Base-by-base conservation (phyloP, 2,888 invertebrate genomes). In the Drosophila pseudotalamancana region DNA sequence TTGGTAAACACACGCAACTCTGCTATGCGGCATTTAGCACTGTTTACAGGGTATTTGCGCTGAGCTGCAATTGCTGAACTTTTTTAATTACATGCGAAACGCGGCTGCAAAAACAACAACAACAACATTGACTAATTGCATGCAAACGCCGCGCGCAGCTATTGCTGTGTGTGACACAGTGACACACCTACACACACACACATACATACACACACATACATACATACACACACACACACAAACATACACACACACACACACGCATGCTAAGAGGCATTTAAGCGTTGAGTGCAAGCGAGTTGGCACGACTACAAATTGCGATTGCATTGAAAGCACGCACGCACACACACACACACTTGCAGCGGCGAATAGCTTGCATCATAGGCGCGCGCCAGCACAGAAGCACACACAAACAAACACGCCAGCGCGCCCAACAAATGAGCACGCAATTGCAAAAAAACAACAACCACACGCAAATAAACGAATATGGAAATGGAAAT, bases 141-240 rank as follows among this genome's bases (percentile, higher is more conserved):
- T 65, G 63, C 60, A 67, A 72, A 77, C 72, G 62, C 43, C 35
- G 67, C 55, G 49, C 57, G 65, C 54, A 66, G 62, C 51, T 61
- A 57, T 56, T 62, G 69, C 77, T 72, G 65, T 80, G 73, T 61
- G 79, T 88, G 88, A 88, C 85, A 87, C 72, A 87, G 78, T 87
- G 87, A 84, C 81, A 80, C 80, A 87, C 70, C 72, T 78, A 72
- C 66, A 72, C 59, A 55, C 42, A 60, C 53, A 50, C 37, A 45
- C 16, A 40, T 62, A 60, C 61, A 42, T 9, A 25, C 37, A 19
- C 46, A 35, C 55, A 48, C 42, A 59, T 21, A 31, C 51, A 51
- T 31, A 19, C n/a, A 12, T 19, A 43, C 19, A 35, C 8, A 21
- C 48, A 39, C 45, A 46, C 11, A 6, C 39, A 23, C 16, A n/a